These are phyloP conservation scores for Hesperia comma DNA, from an alignment of 2,888 invertebrate genomes.

Conservation along the genomic window DNA sequence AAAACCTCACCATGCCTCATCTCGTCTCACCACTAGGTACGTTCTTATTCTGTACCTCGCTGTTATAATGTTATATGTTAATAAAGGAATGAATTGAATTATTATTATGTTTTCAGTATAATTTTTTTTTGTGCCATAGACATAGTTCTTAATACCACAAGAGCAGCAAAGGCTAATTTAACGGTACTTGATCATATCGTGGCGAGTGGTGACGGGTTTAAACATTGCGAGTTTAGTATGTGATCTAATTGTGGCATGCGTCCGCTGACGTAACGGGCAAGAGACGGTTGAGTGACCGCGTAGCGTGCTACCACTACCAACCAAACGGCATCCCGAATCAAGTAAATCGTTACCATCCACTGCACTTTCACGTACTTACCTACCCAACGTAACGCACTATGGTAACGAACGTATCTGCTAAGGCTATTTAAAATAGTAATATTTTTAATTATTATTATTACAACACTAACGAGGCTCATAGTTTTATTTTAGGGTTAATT, in stretches of 20 bases:
- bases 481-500: no score
- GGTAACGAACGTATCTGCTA: background rate
- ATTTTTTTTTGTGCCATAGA: background rate
- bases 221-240: constrained; percentile 69
- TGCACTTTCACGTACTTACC: constrained; percentile 48
- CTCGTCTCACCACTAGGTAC: no score
- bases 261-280: constrained; percentile 77
- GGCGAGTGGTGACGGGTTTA: constrained; percentile 71
- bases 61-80: no score
- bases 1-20: no score
- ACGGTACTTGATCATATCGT: constrained; percentile 75
- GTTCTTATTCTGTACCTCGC: no score
- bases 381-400: constrained; percentile 34
- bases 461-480: no score
- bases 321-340: constrained; percentile 66
- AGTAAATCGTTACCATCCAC: constrained; percentile 57
- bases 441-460: background rate
- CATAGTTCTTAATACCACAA: constrained; percentile 57
- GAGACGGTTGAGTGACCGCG: constrained; percentile 79
- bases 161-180: constrained; percentile 67
- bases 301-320: constrained; percentile 69
- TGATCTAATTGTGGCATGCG: constrained; percentile 80
- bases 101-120: no score
- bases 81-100: no score
- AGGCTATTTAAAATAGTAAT: background rate